Percentiles rank a stretch among this genome's conserved stretches.
Evolutionary conservation across 1,140 invertebrate genomes (phyloP).

Genomic region (Maconellicoccus hirsutus): DNA sequence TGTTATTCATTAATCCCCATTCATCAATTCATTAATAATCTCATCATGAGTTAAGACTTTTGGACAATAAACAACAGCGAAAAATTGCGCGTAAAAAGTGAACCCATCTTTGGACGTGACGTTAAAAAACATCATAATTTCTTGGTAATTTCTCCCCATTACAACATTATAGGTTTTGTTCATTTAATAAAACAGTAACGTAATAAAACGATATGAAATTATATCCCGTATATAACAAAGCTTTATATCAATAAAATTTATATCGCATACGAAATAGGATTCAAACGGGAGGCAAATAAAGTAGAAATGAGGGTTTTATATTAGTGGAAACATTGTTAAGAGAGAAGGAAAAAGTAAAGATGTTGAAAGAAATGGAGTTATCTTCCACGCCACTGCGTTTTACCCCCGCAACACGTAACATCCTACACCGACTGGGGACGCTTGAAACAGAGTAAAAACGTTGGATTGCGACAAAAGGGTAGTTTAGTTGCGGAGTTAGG

Average conservation of each 20-base stretch:
- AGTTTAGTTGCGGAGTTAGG: slow-evolving; percentile 22
- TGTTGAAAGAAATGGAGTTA: slow-evolving; percentile 22
- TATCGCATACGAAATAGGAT: slow-evolving; percentile 20
- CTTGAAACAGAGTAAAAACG: neutral
- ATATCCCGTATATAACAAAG: neutral
- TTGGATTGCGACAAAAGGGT: slow-evolving; percentile 17
- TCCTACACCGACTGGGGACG: neutral
- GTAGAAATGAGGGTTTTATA: slow-evolving; percentile 20
- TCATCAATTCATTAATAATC: too few relatives aligned
- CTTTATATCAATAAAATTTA: slow-evolving; percentile 19
- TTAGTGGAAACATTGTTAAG: slow-evolving; percentile 21
- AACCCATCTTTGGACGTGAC: too few relatives aligned
- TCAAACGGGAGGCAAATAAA: slow-evolving; percentile 2
- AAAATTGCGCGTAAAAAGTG: too few relatives aligned
- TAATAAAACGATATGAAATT: slow-evolving; percentile 13
- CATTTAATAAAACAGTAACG: slow-evolving; percentile 13
- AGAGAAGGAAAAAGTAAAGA: slow-evolving; percentile 17
- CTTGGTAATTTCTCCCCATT: neutral
- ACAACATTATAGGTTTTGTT: neutral
- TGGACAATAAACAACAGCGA: too few relatives aligned
- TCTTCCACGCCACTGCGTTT: slow-evolving; percentile 11
- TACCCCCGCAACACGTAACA: neutral
- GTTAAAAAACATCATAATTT: neutral
- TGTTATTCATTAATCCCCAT: too few relatives aligned
- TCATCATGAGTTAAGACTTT: too few relatives aligned